Evolutionary conservation across 2,888 invertebrate species (phyloP).

Genomic region (Drosophila dives): DNA sequence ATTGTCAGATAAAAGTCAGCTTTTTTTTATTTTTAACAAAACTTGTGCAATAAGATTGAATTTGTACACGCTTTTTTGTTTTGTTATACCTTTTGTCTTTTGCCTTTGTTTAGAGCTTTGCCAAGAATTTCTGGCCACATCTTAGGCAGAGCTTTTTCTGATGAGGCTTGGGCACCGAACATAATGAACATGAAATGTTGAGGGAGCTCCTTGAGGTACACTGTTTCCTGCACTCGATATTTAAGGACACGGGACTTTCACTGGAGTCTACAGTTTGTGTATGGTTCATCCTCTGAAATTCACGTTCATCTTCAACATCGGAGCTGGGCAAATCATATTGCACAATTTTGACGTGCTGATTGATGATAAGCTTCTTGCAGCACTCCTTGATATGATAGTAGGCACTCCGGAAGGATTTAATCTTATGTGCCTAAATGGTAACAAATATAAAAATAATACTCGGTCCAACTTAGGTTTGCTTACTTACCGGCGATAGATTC

Average conservation of each 20-base stretch:
- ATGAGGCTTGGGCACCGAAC: neutral
- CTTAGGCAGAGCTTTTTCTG: conserved; percentile 51
- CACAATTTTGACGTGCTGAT: conserved; percentile 56
- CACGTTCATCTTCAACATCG: conserved; percentile 48
- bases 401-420: conserved; percentile 60
- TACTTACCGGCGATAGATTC: conserved; percentile 55
- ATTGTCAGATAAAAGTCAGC: conserved; percentile 50
- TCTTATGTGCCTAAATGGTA: conserved; percentile 47
- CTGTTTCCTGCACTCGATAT: neutral
- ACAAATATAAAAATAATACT: neutral
- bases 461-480: neutral
- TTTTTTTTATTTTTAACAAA: conserved; percentile 26
- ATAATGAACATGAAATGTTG: neutral
- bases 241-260: neutral
- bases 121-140: conserved; percentile 75
- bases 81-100: neutral
- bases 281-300: neutral
- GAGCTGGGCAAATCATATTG: conserved; percentile 65
- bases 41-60: neutral
- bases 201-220: neutral
- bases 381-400: conserved; percentile 72
- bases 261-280: neutral
- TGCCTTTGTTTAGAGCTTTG: conserved; percentile 81
- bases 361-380: conserved; percentile 69
- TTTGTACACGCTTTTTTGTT: neutral